Evolutionary conservation across 2,797 vertebrate genomes (phyloP).

Genomic region (Hozukius guyotensis): DNA sequence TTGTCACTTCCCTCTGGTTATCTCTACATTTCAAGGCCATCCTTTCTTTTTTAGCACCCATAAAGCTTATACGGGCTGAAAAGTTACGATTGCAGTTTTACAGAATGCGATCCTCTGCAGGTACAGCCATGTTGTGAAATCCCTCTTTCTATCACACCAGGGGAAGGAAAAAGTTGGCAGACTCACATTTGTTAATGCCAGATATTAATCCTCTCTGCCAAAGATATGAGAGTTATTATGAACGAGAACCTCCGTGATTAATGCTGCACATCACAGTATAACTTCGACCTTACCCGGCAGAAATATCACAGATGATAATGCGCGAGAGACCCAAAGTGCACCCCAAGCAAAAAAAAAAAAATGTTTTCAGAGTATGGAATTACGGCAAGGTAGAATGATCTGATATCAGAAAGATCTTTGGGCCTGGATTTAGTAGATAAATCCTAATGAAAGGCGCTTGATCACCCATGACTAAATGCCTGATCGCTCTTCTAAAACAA

Average conservation of each 20-base stretch:
- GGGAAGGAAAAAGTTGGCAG: not conserved
- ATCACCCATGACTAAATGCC: not conserved
- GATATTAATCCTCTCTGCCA: constrained; percentile 39
- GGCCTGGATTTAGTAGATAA: not conserved
- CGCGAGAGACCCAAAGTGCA: constrained; percentile 8
- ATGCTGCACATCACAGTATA: constrained; percentile 25
- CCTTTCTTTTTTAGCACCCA: constrained; percentile 12
- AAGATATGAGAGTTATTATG: constrained; percentile 24
- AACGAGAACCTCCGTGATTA: constrained; percentile 29
- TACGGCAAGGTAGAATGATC: not conserved
- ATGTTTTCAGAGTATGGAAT: not conserved
- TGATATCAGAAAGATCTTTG: not conserved
- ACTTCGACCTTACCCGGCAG: constrained; percentile 30
- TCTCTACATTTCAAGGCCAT: not conserved
- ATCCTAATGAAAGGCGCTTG: constrained; percentile 7
- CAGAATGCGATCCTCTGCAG: constrained; percentile 26
- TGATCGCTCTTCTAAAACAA: not conserved
- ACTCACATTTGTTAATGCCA: constrained; percentile 33
- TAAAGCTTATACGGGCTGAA: constrained; percentile 44
- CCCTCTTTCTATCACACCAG: constrained; percentile 12
- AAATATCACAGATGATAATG: constrained; percentile 33
- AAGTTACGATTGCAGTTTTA: constrained; percentile 37
- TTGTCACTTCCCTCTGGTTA: constrained; percentile 19
- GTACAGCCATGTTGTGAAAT: constrained; percentile 13
- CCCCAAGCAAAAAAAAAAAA: not conserved